Base-by-base conservation (phyloP, 2,888 invertebrate species). In the Cyaniris semiargus region DNA sequence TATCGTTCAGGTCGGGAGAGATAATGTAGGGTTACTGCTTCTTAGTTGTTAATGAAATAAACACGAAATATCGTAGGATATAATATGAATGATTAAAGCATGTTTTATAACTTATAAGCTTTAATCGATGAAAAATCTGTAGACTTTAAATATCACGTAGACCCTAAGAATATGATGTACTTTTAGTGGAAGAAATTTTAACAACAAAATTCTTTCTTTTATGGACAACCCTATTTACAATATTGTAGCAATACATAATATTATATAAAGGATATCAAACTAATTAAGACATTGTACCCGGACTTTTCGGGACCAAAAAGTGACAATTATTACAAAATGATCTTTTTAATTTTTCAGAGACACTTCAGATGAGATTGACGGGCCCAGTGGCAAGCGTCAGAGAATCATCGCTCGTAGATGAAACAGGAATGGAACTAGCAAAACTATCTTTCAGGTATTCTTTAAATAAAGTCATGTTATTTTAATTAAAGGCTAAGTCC, bases 351-450 rank as follows among this genome's bases (percentile, higher is more conserved):
- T n/a, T 60, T 79, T 27, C 89, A 94, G 94, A 88, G 21, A 83
- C 80, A 23, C 83, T 92, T 38, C 89, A 89, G 66, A 83, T 94
- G 13, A 80, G 90, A 0, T 89, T 94, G 2, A 85, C 86, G 0
- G 94, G 94, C 0, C 90, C 93, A 0, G 90, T 94, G 0, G 88
- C 91, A 0, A 93, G 92, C 78, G 89, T 94, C 0, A 83, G 93
- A 3, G 94, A 94, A 70, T 89, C 94, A 0, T 83, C 87, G 0
- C 81, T 94, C 0, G 85, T 93, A 0, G 93, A 94, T 78, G 92
- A 93, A 60, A 89, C 90, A 23, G 94, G 94, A 0, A 84, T 83
- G 0, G 93, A 93, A 75, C 78, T 94, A 6, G 87, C 90, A 0
- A 92, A 91, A 79, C 81, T 94, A 1, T 84, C 90, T 0, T 94